Conservation (phyloP, 2,888 invertebrate species). For the Xanthorhoe spadicearia region DNA sequence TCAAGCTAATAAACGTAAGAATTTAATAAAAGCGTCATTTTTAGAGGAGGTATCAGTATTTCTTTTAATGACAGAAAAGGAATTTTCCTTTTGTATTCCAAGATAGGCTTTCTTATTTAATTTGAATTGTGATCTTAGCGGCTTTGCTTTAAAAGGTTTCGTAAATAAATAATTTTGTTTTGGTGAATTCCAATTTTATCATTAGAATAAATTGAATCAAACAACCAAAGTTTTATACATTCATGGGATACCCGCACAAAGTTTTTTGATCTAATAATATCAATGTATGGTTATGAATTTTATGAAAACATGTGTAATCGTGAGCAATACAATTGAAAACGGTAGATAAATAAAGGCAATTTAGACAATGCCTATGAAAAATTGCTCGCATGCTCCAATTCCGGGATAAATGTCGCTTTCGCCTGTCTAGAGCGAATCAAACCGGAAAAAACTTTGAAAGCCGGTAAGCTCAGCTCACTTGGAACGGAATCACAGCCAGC, state of each 20-base stretch:
- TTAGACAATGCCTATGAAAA: conserved; percentile 32
- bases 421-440: conserved; percentile 66
- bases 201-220: not conserved
- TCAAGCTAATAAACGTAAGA: conserved; percentile 74
- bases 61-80: conserved; percentile 49
- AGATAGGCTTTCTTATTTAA: conserved; percentile 22
- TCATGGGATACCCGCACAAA: not conserved
- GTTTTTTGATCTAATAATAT: not conserved
- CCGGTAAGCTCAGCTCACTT: conserved; percentile 66
- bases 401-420: conserved; percentile 49
- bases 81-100: conserved; percentile 36
- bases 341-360: conserved; percentile 23
- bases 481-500: conserved; percentile 79
- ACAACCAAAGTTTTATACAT: not conserved
- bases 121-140: conserved; percentile 19
- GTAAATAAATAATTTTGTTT: conserved; percentile 1
- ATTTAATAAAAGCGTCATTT: conserved; percentile 80
- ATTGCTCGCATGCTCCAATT: conserved; percentile 38
- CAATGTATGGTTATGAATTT: not conserved
- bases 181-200: not conserved
- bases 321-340: conserved; percentile 18
- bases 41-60: conserved; percentile 58
- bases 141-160: conserved; percentile 14
- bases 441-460: conserved; percentile 75
- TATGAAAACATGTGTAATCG: not conserved